phyloP scores from a whole-genome alignment of 2,113 vertebrate species.

The Redunca redunca region DNA sequence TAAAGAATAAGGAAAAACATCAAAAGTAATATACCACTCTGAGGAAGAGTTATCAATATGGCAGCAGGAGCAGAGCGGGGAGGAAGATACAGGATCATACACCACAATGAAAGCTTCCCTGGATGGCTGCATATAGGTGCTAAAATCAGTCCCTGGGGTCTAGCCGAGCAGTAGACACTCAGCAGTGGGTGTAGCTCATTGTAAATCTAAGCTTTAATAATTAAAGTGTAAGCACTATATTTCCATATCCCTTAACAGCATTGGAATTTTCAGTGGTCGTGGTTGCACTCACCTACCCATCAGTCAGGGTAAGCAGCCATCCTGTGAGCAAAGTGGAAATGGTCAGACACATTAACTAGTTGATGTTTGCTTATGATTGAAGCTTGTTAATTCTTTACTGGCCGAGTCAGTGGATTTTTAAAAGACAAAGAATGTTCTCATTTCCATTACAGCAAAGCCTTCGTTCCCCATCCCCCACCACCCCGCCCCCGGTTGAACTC shows the following conservation, averaged over 20 bases:
- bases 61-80: not conserved
- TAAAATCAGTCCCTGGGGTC: not conserved
- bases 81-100: not conserved
- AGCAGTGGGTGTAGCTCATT: not conserved
- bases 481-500: not conserved
- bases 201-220: constrained; percentile 38
- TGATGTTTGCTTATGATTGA: not conserved
- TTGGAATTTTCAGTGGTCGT: not conserved
- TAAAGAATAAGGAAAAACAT: not conserved
- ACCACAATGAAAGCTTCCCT: not conserved
- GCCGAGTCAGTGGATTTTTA: not conserved
- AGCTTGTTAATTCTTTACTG: not conserved
- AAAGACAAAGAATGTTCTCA: not conserved
- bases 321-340: not conserved
- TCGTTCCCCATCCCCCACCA: accelerated
- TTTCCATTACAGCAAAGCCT: not conserved
- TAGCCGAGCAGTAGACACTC: not conserved
- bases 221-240: constrained; percentile 4
- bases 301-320: not conserved
- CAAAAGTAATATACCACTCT: not conserved
- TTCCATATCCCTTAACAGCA: not conserved
- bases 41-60: not conserved
- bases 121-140: not conserved
- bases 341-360: not conserved
- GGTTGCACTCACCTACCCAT: not conserved